phyloP scores from a whole-genome alignment of 2,888 invertebrate genomes.

The Dryomyza anilis region DNA sequence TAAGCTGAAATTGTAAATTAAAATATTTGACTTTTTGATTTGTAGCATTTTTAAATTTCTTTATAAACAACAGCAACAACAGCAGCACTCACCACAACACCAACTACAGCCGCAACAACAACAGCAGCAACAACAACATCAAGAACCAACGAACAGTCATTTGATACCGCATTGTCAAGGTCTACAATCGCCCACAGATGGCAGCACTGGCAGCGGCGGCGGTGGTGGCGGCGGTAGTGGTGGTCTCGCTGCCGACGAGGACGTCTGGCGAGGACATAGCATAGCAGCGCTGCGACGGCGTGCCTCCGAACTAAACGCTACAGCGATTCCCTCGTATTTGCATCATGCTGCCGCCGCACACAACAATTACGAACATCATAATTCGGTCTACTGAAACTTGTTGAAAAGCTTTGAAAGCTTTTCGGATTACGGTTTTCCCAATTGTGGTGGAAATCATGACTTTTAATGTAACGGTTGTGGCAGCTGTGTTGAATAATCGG shows the following conservation, averaged over 20 bases:
- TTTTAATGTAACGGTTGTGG: conserved; percentile 31
- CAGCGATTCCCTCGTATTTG: conserved; percentile 74
- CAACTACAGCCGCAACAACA: background rate
- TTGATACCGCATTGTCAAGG: conserved; percentile 57
- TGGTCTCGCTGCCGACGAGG: conserved; percentile 73
- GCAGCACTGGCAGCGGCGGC: conserved; percentile 38
- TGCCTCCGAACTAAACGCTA: conserved; percentile 76
- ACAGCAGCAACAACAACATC: background rate
- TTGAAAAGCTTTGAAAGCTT: conserved; percentile 62
- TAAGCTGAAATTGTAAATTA: too few species aligned
- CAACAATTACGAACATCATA: conserved; percentile 74
- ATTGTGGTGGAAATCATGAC: conserved; percentile 53
- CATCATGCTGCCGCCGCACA: conserved; percentile 65
- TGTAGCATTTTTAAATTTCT: too few species aligned
- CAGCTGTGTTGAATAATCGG: background rate
- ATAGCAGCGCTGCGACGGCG: conserved; percentile 81
- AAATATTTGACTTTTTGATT: too few species aligned
- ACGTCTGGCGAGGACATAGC: conserved; percentile 82
- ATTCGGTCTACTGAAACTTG: conserved; percentile 69
- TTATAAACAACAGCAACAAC: background rate
- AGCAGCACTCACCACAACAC: background rate
- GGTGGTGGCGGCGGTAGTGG: conserved; percentile 34
- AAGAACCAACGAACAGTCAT: conserved; percentile 45
- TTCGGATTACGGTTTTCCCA: conserved; percentile 58
- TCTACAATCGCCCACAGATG: conserved; percentile 60